Base-by-base conservation (phyloP, 1,140 invertebrate genomes). In the Calliphora vicina region DNA sequence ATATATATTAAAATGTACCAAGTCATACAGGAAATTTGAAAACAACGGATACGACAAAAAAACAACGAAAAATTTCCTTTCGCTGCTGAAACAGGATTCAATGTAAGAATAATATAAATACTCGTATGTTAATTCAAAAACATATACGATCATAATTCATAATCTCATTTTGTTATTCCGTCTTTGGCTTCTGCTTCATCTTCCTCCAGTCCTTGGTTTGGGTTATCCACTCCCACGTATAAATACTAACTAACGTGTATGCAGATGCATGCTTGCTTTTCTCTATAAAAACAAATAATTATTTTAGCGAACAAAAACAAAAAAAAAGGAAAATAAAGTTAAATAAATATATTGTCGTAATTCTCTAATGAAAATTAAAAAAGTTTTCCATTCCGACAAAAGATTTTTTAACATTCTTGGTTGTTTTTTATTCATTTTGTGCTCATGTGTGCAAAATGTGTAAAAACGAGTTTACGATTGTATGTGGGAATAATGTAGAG, bases 331-430 rank as follows among this genome's bases (percentile, higher is more conserved):
- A 12, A 50, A 50, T 12, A 50, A 50, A 12, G 0, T 35, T 35
- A 35, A 35, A 35, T 35, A 35, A 35, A 35, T 35, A 35, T 57
- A 57, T 57, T 57, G 50, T 67, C 61, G 20, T 25, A 67, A 67
- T 67, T 67, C 61, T 67, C 61, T 67, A 67, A 67, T 67, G 61
- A 67, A 67, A 67, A 67, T 67, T 67, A 67, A 67, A 67, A 67
- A 67, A 67, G 20, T 67, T 67, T 67, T 20, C 12, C 20, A 23
- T 67, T 67, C 0, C 20, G 9, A 67, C 61, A 67, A 67, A 67
- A 67, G 61, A 67, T 67, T 67, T 67, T 67, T 67, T 25, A 67
- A 67, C 61, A 67, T 20, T n/a, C 12, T 57, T 35, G 35, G 50
- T 57, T 57, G 15, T n/a, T 57, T n/a, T 57, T n/a, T 17, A 5